These are phyloP conservation scores for Heptranchias perlo DNA, from an alignment of 2,113 vertebrate species.

Conservation along the genomic window DNA sequence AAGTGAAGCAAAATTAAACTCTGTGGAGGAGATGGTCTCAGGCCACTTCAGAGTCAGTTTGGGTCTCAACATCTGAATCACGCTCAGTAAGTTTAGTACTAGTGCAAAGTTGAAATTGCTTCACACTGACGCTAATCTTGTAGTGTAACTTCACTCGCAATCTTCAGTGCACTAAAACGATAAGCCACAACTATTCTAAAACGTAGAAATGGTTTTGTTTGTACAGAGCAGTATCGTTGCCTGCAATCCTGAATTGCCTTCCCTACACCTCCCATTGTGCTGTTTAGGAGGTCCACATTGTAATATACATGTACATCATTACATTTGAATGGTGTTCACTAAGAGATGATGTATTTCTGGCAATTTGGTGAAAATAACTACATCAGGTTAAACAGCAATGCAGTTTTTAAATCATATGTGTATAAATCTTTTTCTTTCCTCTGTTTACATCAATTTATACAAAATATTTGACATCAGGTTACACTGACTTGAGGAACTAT, in stretches of 20 bases:
- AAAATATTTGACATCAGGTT: not conserved
- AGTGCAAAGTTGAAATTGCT: not conserved
- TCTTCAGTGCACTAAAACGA: not conserved
- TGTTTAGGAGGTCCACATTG: not conserved
- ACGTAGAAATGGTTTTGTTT: not conserved
- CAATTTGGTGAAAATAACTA: not conserved
- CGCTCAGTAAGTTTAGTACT: too few relatives aligned
- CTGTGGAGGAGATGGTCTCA: not conserved
- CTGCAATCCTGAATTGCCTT: not conserved
- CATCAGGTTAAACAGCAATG: not conserved
- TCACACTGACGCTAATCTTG: not conserved
- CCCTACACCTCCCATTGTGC: too few relatives aligned
- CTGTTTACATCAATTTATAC: not conserved
- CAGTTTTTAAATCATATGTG: not conserved
- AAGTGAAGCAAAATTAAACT: not conserved
- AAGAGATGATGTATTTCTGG: conserved; percentile 1
- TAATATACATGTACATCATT: not conserved
- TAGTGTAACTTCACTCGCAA: not conserved
- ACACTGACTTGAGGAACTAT: not conserved
- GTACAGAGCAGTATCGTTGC: not conserved
- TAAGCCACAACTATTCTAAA: not conserved
- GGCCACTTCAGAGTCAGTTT: not conserved
- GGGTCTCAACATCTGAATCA: not conserved
- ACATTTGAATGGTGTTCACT: not conserved
- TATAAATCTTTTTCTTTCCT: not conserved